phyloP scores from a whole-genome alignment of 1,140 invertebrate species.

The Calosoma granatense region DNA sequence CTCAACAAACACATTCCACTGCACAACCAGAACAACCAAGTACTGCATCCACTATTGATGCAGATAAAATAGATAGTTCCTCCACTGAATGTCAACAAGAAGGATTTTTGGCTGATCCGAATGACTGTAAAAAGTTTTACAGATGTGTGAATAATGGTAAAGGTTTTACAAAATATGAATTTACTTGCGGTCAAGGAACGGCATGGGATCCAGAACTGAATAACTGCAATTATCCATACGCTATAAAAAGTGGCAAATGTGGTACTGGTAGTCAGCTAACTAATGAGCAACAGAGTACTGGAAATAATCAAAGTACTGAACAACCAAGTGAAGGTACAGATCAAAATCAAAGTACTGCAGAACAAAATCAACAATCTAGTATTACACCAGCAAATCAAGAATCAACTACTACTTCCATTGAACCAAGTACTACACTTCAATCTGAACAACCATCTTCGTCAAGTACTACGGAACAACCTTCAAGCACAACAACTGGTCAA shows the following conservation, averaged over 20 bases:
- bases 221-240: conserved; percentile 54
- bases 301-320: conserved; percentile 22
- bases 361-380: not conserved
- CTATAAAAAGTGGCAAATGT: conserved; percentile 47
- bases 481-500: not conserved
- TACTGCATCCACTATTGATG: not conserved
- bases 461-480: not conserved
- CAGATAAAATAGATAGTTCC: not conserved
- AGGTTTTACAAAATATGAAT: conserved; percentile 40
- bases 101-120: conserved; percentile 56
- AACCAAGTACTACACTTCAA: not conserved
- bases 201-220: conserved; percentile 56
- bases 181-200: conserved; percentile 58
- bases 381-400: not conserved
- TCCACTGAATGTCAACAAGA: conserved; percentile 37
- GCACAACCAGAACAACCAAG: not conserved
- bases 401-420: not conserved
- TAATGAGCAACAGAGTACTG: conserved; percentile 13
- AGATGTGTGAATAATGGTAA: conserved; percentile 56
- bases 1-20: conserved; percentile 14
- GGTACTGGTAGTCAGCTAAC: conserved; percentile 21
- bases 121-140: conserved; percentile 67
- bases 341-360: conserved; percentile 5
- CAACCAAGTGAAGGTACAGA: not conserved
- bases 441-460: conserved; percentile 5